These are phyloP conservation scores for Ploceus nigricollis DNA, from an alignment of 2,113 vertebrate species.

Conservation along the genomic window DNA sequence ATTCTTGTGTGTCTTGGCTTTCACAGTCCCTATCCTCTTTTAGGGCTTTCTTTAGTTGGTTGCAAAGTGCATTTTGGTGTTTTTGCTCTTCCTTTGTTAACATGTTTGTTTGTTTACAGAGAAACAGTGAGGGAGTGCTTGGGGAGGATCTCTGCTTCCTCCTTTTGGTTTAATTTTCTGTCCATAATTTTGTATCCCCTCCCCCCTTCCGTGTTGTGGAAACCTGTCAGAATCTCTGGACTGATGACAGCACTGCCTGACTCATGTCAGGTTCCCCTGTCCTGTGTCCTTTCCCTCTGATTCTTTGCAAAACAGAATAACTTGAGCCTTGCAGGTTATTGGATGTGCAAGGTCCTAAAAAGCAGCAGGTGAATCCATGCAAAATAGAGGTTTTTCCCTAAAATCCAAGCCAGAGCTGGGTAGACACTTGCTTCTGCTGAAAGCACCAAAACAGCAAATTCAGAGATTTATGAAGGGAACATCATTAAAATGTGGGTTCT, in stretches of 20 bases:
- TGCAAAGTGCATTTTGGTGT: neutral
- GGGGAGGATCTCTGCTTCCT: neutral
- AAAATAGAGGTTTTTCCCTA: neutral
- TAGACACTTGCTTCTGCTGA: neutral
- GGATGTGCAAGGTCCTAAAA: neutral
- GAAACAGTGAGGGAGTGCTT: neutral
- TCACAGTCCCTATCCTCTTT: neutral
- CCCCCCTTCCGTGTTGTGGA: neutral
- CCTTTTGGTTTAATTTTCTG: neutral
- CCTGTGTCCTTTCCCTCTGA: neutral
- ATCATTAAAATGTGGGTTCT: neutral
- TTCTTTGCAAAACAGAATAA: neutral
- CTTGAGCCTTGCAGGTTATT: neutral
- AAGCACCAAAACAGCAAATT: neutral
- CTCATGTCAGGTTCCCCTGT: neutral
- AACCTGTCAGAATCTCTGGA: neutral
- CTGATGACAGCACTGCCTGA: neutral
- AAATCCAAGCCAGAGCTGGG: neutral
- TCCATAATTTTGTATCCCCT: neutral
- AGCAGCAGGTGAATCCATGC: neutral
- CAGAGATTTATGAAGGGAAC: neutral
- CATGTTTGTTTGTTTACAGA: neutral
- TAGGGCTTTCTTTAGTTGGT: neutral
- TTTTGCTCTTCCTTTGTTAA: neutral
- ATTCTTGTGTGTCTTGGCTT: neutral